These are phyloP conservation scores for Teleiodes luculella DNA, from an alignment of 2,888 invertebrate species.

Conservation along the genomic window DNA sequence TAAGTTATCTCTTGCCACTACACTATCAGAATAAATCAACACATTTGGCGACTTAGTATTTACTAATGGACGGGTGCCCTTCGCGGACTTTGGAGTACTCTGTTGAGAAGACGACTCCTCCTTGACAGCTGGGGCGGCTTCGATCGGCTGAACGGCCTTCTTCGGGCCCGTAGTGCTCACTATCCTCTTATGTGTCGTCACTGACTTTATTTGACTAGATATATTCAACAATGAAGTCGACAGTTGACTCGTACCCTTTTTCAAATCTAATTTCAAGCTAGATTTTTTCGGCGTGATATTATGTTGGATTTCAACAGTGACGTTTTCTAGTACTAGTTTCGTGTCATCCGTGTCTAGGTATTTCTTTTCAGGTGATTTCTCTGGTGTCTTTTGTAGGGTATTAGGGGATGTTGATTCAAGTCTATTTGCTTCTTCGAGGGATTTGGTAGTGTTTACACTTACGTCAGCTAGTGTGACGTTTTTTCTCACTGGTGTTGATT, in stretches of 20 bases:
- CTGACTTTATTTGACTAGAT: slow-evolving; percentile 73
- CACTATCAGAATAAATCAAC: slow-evolving; percentile 88
- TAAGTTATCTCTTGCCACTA: slow-evolving; percentile 85
- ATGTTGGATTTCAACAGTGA: slow-evolving; percentile 72
- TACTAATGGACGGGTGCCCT: slow-evolving; percentile 74
- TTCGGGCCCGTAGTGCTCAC: slow-evolving; percentile 70
- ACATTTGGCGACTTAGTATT: slow-evolving; percentile 87
- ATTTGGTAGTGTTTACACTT: slow-evolving; percentile 64
- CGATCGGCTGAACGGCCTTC: slow-evolving; percentile 46
- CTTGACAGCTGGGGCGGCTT: slow-evolving; percentile 47
- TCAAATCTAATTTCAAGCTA: slow-evolving; percentile 66
- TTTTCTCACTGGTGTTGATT: slow-evolving; percentile 42
- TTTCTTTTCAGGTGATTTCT: slow-evolving; percentile 36
- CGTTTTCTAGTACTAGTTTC: slow-evolving; percentile 64
- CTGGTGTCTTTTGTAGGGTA: slow-evolving; percentile 12
- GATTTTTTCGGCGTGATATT: slow-evolving; percentile 73
- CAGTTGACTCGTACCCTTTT: slow-evolving; percentile 66
- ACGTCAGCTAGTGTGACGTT: slow-evolving; percentile 63
- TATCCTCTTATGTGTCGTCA: slow-evolving; percentile 70
- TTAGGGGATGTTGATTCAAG: slow-evolving; percentile 15
- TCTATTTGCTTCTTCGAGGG: slow-evolving; percentile 47
- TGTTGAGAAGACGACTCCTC: slow-evolving; percentile 51
- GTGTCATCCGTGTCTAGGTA: slow-evolving; percentile 38
- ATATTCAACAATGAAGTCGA: slow-evolving; percentile 68
- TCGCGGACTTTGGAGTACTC: slow-evolving; percentile 59